Percentiles rank a stretch among this genome's conserved stretches.
These are phyloP conservation scores for Mohoua ochrocephala DNA, from an alignment of 2,113 vertebrate species.

Conservation along the genomic window DNA sequence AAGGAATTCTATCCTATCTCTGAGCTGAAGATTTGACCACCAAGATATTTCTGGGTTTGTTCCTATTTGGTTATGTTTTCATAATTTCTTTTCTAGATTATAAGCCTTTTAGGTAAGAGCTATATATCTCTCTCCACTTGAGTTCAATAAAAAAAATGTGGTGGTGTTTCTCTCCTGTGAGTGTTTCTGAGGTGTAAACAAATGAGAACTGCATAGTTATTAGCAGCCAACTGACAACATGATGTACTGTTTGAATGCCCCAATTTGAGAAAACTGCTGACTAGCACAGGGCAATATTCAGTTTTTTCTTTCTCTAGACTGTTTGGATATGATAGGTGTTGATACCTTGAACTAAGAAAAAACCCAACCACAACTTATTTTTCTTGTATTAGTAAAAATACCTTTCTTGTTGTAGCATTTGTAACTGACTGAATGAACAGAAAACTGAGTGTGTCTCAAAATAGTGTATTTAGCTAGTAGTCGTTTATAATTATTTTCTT, in stretches of 20 bases:
- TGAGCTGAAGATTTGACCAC: neutral
- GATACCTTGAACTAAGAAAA: neutral
- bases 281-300: neutral
- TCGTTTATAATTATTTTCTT: neutral
- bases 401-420: neutral
- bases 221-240: neutral
- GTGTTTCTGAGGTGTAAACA: neutral
- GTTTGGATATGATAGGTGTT: neutral
- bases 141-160: neutral
- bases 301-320: neutral
- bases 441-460: neutral
- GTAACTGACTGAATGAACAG: neutral
- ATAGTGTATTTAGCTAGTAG: neutral
- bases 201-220: neutral
- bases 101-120: neutral
- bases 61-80: neutral
- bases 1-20: neutral
- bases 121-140: neutral
- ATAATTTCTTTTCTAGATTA: neutral
- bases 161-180: neutral
- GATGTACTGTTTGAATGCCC: neutral
- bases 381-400: neutral
- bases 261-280: neutral
- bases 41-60: neutral
- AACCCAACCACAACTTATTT: neutral